Evolutionary conservation across 1,140 invertebrate genomes (phyloP).

Genomic region (Euglossa dilemma): DNA sequence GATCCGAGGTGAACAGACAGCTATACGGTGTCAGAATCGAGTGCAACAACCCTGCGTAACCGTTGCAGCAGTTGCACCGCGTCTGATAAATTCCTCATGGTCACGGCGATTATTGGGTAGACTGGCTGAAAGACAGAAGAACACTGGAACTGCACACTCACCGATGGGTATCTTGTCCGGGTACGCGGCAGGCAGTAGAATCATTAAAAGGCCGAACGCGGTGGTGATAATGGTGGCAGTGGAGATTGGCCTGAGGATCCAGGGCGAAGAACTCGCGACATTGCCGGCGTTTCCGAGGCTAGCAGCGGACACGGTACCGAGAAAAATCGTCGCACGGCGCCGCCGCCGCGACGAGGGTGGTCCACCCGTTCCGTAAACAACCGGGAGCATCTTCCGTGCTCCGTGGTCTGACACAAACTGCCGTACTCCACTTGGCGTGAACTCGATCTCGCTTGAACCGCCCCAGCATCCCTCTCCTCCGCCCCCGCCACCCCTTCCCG

Average conservation of each 20-base stretch:
- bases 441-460: slow-evolving; percentile 74
- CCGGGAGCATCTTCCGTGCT: slow-evolving; percentile 77
- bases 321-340: slow-evolving; percentile 56
- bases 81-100: neutral
- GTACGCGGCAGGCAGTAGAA: slow-evolving; percentile 65
- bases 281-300: slow-evolving; percentile 35
- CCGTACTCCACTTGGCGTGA: slow-evolving; percentile 75
- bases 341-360: slow-evolving; percentile 67
- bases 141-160: slow-evolving; percentile 70
- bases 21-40: slow-evolving; percentile 9
- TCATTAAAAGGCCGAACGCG: slow-evolving; percentile 56
- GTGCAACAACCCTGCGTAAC: slow-evolving; percentile 46
- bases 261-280: slow-evolving; percentile 3
- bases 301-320: slow-evolving; percentile 41
- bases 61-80: slow-evolving; percentile 16
- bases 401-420: slow-evolving; percentile 80
- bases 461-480: slow-evolving; percentile 71
- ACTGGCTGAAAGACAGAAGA: no score
- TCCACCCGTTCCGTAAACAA: slow-evolving; percentile 63
- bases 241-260: slow-evolving; percentile 41
- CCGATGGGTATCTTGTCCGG: slow-evolving; percentile 79
- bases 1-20: slow-evolving; percentile 11
- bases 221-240: slow-evolving; percentile 58
- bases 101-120: neutral
- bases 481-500: slow-evolving; percentile 21